phyloP scores from a whole-genome alignment of 2,888 invertebrate genomes.

The Eupsilia transversa region DNA sequence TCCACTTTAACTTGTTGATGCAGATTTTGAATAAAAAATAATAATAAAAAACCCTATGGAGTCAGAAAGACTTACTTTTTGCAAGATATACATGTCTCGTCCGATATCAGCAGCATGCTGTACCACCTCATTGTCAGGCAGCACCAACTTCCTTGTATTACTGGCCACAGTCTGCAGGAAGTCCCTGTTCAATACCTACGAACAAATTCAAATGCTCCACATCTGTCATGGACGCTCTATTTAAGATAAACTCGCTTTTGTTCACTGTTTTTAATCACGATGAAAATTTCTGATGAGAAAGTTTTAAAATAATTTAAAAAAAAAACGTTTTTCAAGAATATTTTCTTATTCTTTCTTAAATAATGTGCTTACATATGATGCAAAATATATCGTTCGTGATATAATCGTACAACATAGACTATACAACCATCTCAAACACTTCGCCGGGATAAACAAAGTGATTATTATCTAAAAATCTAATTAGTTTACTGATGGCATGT shows the following conservation, averaged over 20 bases:
- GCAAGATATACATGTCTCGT: constrained; percentile 87
- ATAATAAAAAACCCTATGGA: too few relatives aligned
- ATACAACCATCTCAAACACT: too few relatives aligned
- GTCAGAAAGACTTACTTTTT: constrained; percentile 74
- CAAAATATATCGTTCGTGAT: neutral
- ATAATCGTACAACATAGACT: neutral
- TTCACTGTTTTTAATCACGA: constrained; percentile 48
- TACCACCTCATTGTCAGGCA: constrained; percentile 87
- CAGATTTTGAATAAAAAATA: too few relatives aligned
- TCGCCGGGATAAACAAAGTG: too few relatives aligned
- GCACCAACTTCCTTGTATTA: constrained; percentile 81
- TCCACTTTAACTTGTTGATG: too few relatives aligned
- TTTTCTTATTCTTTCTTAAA: neutral
- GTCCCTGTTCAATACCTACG: constrained; percentile 82
- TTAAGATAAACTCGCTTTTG: constrained; percentile 55
- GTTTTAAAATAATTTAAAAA: constrained; percentile 1
- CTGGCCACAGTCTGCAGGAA: constrained; percentile 86
- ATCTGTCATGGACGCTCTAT: constrained; percentile 42
- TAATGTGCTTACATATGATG: too few relatives aligned
- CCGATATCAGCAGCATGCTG: constrained; percentile 88
- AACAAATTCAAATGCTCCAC: constrained; percentile 43
- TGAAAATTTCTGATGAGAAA: constrained; percentile 18
- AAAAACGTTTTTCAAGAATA: neutral
- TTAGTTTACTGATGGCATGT: neutral
- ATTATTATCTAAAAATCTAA: neutral